A percentile compares a stretch with the other conserved stretches of the same genome.
Conservation (phyloP, 2,113 vertebrate genomes). For the Baryphthengus martii region DNA sequence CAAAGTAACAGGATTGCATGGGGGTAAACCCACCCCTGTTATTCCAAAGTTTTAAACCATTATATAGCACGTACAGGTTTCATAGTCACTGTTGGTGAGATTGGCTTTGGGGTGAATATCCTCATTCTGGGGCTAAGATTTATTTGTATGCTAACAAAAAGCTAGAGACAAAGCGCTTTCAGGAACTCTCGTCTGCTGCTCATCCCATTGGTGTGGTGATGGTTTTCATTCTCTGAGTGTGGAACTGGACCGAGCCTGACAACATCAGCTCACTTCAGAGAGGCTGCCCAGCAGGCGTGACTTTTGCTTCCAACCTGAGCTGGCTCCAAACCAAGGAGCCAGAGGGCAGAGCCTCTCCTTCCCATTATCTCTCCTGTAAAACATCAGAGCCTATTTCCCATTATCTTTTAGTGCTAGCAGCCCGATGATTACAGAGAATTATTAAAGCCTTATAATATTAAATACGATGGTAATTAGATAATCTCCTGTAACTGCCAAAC, state of each 20-base stretch:
- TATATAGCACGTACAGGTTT: background rate
- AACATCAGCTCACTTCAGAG: background rate
- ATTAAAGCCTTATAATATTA: slow-evolving; percentile 19
- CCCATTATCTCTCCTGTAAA: background rate
- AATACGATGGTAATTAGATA: slow-evolving; percentile 20
- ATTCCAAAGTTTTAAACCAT: background rate
- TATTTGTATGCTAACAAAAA: background rate
- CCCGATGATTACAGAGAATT: slow-evolving; percentile 26
- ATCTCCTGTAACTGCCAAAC: background rate
- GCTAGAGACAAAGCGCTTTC: background rate
- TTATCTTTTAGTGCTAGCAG: background rate
- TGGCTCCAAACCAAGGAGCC: background rate
- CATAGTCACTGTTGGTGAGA: background rate
- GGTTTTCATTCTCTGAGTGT: background rate
- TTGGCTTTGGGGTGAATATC: background rate
- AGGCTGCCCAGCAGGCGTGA: background rate
- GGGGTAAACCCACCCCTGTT: background rate
- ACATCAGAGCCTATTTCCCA: background rate
- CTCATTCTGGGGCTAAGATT: background rate
- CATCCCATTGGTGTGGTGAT: background rate
- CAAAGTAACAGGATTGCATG: rapidly evolving
- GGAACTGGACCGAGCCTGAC: background rate
- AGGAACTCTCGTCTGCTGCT: background rate
- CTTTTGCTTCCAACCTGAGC: background rate
- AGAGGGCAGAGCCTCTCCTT: background rate